Evolutionary conservation across 2,113 vertebrate species (phyloP).

Genomic region (Buteo buteo): DNA sequence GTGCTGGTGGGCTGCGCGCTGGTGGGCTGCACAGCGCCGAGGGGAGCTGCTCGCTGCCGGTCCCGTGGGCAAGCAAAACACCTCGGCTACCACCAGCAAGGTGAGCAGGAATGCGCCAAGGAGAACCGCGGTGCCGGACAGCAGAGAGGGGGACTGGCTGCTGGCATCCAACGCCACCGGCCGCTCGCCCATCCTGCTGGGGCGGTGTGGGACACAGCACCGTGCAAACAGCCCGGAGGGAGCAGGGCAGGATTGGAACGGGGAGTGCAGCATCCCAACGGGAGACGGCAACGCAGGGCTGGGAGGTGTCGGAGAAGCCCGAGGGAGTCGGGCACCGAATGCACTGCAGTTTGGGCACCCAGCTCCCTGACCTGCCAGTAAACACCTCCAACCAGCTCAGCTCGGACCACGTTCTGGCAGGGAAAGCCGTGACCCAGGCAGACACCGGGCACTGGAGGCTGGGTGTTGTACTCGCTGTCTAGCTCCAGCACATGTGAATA

Average conservation of each 20-base stretch:
- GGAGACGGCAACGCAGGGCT: rapidly evolving
- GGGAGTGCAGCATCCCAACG: not conserved
- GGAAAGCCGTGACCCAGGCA: not conserved
- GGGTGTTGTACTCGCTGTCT: not conserved
- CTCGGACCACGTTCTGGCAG: not conserved
- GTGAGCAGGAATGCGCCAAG: not conserved
- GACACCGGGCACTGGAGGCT: rapidly evolving
- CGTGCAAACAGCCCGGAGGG: not conserved
- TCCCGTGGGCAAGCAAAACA: not conserved
- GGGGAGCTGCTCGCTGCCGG: not conserved
- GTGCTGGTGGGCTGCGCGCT: too few species aligned
- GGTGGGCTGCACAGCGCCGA: too few species aligned
- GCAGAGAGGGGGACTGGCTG: not conserved
- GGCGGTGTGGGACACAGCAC: not conserved
- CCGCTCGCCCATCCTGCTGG: not conserved
- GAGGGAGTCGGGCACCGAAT: too few species aligned
- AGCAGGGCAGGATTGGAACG: not conserved
- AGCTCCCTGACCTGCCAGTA: rapidly evolving
- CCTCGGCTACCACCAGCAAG: not conserved
- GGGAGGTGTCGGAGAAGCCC: not conserved
- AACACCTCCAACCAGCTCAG: not conserved
- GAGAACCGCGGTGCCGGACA: rapidly evolving
- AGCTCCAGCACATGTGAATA: not conserved
- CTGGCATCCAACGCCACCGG: not conserved
- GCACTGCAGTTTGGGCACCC: not conserved